Evolutionary conservation across 2,888 invertebrate species (phyloP).

Genomic region (Dryadula phaetusa): DNA sequence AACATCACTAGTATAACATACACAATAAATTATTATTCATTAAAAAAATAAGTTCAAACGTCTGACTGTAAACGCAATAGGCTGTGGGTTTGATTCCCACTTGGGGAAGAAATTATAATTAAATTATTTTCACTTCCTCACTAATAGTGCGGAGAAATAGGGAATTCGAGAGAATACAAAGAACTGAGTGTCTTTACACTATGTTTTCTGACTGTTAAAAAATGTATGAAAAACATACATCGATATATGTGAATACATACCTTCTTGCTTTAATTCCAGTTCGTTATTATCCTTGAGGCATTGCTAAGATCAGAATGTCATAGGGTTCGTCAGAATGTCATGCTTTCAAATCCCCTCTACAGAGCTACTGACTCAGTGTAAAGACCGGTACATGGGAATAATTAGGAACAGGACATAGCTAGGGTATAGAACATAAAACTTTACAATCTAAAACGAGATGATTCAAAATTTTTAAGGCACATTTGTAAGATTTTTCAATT

Average conservation of each 20-base stretch:
- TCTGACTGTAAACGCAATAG: too few relatives aligned
- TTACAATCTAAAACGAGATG: not conserved
- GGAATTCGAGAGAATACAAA: too few relatives aligned
- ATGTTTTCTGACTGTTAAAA: too few relatives aligned
- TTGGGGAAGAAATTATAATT: too few relatives aligned
- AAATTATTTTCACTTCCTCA: too few relatives aligned
- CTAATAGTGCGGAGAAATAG: too few relatives aligned
- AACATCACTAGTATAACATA: too few relatives aligned
- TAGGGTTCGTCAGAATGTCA: slow-evolving; percentile 55
- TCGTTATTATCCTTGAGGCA: slow-evolving; percentile 43
- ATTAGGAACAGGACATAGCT: slow-evolving; percentile 19
- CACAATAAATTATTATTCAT: too few relatives aligned
- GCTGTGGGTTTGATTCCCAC: too few relatives aligned
- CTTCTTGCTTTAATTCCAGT: slow-evolving; percentile 16
- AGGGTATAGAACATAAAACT: not conserved
- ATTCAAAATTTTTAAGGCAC: not conserved
- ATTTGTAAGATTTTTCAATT: not conserved
- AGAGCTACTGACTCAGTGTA: slow-evolving; percentile 18
- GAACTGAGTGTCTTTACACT: too few relatives aligned
- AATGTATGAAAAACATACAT: not conserved
- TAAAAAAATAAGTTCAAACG: too few relatives aligned
- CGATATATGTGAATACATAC: not conserved
- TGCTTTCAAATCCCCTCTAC: slow-evolving; percentile 57
- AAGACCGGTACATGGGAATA: slow-evolving; percentile 1
- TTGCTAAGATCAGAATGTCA: slow-evolving; percentile 54